These are phyloP conservation scores for Synodontis membranacea DNA, from an alignment of 2,113 vertebrate genomes.

Conservation along the genomic window DNA sequence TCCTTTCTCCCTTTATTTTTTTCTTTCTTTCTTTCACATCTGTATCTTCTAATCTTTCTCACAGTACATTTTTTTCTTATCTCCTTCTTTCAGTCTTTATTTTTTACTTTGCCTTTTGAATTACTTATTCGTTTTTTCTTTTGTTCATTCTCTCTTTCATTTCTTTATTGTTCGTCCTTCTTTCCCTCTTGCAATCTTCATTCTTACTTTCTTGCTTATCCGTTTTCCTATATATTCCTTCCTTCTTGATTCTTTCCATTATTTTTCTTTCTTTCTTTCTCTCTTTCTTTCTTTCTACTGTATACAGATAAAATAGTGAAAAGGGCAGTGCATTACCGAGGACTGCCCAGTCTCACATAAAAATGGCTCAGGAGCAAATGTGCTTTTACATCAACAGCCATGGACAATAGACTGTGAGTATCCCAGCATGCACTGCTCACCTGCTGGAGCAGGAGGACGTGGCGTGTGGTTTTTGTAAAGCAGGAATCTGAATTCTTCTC, in stretches of 20 bases:
- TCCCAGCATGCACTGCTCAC: slow-evolving; percentile 10
- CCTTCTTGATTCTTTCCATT: not conserved
- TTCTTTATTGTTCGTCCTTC: not conserved
- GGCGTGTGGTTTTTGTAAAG: not conserved
- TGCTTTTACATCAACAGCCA: not conserved
- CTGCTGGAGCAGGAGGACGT: not conserved
- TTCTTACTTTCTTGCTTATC: not conserved
- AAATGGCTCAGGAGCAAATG: not conserved
- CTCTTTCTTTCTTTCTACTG: not conserved
- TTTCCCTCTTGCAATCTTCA: not conserved
- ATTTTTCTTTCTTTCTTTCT: no score
- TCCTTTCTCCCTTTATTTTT: no score
- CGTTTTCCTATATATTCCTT: no score
- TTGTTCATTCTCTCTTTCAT: not conserved
- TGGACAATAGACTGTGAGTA: slow-evolving; percentile 19
- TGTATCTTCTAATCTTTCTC: no score
- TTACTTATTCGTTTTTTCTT: not conserved
- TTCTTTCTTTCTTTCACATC: no score
- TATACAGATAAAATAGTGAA: not conserved
- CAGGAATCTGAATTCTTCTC: not conserved
- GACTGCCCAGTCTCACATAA: slow-evolving; percentile 14
- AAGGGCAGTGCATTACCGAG: not conserved
- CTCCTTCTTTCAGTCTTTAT: no score
- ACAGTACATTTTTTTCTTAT: no score
- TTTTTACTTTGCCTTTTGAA: no score